A percentile compares a stretch with the other conserved stretches of the same genome.
Evolutionary conservation across 1,140 invertebrate species (phyloP).

Genomic region (Ridgeia piscesae): DNA sequence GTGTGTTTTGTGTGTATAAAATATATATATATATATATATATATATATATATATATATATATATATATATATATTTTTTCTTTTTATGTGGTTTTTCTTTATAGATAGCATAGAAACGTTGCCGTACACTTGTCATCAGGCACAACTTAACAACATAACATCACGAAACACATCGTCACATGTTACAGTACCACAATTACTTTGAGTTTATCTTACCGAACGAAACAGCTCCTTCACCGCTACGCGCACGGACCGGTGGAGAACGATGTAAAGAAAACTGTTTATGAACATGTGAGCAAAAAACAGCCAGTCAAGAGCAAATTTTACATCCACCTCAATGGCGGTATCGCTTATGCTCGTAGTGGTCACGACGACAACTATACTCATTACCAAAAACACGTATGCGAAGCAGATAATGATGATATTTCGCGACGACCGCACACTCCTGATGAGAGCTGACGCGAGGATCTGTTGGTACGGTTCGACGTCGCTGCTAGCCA

Average conservation of each 20-base stretch:
- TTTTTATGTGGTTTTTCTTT: too few relatives aligned
- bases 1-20: too few relatives aligned
- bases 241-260: neutral
- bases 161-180: neutral
- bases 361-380: neutral
- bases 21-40: too few relatives aligned
- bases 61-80: too few relatives aligned
- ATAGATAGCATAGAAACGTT: too few relatives aligned
- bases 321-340: neutral
- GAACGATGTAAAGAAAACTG: neutral
- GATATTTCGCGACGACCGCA: conserved; percentile 2
- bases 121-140: too few relatives aligned
- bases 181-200: neutral
- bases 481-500: neutral
- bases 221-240: neutral
- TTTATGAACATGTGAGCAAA: neutral
- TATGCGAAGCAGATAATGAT: conserved; percentile 13
- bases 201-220: neutral
- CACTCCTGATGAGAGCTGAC: neutral
- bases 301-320: neutral
- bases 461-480: neutral
- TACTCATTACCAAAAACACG: neutral
- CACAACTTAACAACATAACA: too few relatives aligned
- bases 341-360: neutral
- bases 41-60: too few relatives aligned